Evolutionary conservation across 2,113 vertebrate genomes (phyloP).

Genomic region (Antennarius striatus): DNA sequence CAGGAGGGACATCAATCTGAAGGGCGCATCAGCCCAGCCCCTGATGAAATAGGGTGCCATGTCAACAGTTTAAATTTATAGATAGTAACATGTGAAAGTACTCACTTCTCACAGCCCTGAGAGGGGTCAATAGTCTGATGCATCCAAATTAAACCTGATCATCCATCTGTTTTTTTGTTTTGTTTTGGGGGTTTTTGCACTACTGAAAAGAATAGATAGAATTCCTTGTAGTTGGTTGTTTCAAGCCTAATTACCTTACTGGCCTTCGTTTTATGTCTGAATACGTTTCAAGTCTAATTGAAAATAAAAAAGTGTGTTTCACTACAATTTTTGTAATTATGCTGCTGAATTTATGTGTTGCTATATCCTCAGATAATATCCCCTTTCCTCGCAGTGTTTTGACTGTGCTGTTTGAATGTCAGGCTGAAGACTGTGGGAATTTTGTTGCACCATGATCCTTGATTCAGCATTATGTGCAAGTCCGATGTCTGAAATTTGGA

Average conservation of each 20-base stretch:
- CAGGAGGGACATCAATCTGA: constrained; percentile 78
- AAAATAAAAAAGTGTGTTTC: constrained; percentile 1
- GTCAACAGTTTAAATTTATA: constrained; percentile 78
- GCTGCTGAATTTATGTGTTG: background rate
- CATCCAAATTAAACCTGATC: constrained; percentile 67
- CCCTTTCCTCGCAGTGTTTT: constrained; percentile 6
- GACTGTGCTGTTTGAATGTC: constrained; percentile 15
- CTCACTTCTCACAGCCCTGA: constrained; percentile 65
- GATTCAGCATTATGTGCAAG: constrained; percentile 33
- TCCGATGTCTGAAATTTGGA: constrained; percentile 30
- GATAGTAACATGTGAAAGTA: constrained; percentile 79
- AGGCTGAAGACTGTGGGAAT: constrained; percentile 8
- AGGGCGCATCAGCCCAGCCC: constrained; percentile 72
- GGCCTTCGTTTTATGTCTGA: background rate
- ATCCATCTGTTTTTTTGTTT: constrained; percentile 39
- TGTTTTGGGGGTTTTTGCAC: constrained; percentile 18
- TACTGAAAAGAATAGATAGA: constrained; percentile 31
- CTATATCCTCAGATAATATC: background rate
- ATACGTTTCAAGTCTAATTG: constrained; percentile 4
- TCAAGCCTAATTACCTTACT: constrained; percentile 32
- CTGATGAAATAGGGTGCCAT: constrained; percentile 73
- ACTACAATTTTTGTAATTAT: too few relatives aligned
- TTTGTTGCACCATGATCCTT: constrained; percentile 32
- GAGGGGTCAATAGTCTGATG: constrained; percentile 76
- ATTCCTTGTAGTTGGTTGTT: constrained; percentile 32